Conservation (phyloP, 2,888 invertebrate species). For the Cephus spinipes region DNA sequence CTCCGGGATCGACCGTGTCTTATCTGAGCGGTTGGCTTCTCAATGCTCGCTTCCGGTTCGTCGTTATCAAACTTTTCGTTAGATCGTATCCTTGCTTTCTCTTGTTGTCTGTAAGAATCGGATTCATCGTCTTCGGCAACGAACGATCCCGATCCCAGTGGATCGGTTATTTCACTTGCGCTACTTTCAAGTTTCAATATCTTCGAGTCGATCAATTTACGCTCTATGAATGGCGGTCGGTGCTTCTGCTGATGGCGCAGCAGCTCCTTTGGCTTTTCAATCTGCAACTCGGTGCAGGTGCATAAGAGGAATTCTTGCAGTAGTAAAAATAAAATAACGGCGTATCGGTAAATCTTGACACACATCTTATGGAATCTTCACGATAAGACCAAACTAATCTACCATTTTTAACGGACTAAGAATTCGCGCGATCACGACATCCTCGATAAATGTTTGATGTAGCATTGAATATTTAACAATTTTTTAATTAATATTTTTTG, state of each 20-base stretch:
- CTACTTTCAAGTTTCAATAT: not conserved
- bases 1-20: slow-evolving; percentile 68
- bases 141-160: not conserved
- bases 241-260: slow-evolving; percentile 57
- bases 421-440: not conserved
- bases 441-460: not conserved
- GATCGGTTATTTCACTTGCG: not conserved
- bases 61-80: slow-evolving; percentile 7
- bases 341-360: slow-evolving; percentile 20
- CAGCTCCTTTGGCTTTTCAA: slow-evolving; percentile 47
- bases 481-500: not conserved
- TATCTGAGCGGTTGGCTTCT: slow-evolving; percentile 44
- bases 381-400: not conserved
- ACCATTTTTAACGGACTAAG: not conserved
- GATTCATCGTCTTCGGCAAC: not conserved
- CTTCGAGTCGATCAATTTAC: slow-evolving; percentile 40
- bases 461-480: not conserved
- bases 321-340: slow-evolving; percentile 26
- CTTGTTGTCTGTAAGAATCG: not conserved
- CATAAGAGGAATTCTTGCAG: slow-evolving; percentile 21
- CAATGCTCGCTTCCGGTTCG: slow-evolving; percentile 35
- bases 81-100: not conserved
- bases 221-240: slow-evolving; percentile 56
- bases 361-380: slow-evolving; percentile 18
- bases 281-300: slow-evolving; percentile 31